Base-by-base conservation (phyloP, 2,797 vertebrate genomes). In the Percopsis omiscomaycus region DNA sequence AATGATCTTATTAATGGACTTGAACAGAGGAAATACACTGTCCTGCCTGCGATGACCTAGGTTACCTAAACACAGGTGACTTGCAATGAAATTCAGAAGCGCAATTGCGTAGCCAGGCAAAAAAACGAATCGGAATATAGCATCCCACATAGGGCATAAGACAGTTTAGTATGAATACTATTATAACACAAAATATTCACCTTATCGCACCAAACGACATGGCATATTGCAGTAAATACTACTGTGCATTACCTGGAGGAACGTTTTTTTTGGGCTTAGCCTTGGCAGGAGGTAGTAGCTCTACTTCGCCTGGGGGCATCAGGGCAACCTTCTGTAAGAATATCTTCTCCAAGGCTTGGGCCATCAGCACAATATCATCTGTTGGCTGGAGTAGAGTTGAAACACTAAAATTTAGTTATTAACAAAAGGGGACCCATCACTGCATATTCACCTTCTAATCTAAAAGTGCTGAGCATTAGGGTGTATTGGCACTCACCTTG, bases 341-440 rank as follows among this genome's bases (percentile, higher is more conserved):
- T 47, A 98, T 92, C 89, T 99, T 98, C 88, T 99, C 98, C 89
- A 99, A 82, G 4, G 96, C 93, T 66, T 98, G 96, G 5, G 97
- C 96, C 96, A 99, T 99, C 72, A 99, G 93, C 77, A 99, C 98
- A 0, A 99, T 99, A 85, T 99, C 98, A 54, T 99, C 97, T 68
- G 96, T 97, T 56, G 96, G 97, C 98, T 99, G 75, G 67, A 72
- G 53, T 30, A 55, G 28, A 57, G 46, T 44, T 11, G 11, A 44
- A 11, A 10, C 14, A 54, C 6, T 5, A 47, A 15, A 3, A 49
- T 27, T 42, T 54, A 9, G 30, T 15, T 42, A 42, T 6, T 8
- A 42, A 42, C 9, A 42, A 48, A 48, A 48, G 13, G 12, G 13
- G 11, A n/a, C 37, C 10, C 30, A 13, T 46, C 28, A 15, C 4